Evolutionary conservation across 2,797 vertebrate genomes (phyloP).

Genomic region (Phalanger gymnotis): DNA sequence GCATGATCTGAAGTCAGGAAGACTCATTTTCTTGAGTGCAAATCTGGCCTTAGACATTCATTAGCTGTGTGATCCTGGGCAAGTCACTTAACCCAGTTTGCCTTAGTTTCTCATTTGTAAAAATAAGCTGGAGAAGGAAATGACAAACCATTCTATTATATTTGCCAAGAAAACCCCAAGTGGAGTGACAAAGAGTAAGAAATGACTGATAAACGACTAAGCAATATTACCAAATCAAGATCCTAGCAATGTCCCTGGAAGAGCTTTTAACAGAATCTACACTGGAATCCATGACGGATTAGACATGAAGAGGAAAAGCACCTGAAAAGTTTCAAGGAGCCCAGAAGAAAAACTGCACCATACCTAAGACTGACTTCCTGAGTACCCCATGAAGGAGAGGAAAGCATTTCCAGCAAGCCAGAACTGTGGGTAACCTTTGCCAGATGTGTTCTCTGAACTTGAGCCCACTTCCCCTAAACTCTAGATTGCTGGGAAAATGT

Average conservation of each 20-base stretch:
- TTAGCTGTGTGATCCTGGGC: no score
- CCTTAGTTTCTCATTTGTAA: not conserved
- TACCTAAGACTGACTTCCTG: not conserved
- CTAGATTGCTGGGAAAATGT: not conserved
- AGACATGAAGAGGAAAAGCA: not conserved
- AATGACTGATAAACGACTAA: not conserved
- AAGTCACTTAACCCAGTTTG: not conserved
- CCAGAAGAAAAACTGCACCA: not conserved
- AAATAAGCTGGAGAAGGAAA: not conserved
- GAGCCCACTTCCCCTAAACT: not conserved
- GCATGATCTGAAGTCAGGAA: no score
- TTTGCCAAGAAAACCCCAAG: not conserved
- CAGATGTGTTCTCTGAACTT: not conserved
- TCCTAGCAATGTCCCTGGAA: not conserved
- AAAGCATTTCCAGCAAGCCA: not conserved
- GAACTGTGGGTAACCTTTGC: not conserved
- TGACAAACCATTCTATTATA: not conserved
- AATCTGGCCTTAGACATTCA: no score
- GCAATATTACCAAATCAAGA: not conserved
- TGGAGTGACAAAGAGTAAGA: not conserved
- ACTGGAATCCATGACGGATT: not conserved
- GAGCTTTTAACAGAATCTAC: not conserved
- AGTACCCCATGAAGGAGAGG: not conserved
- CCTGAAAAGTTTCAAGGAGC: not conserved
- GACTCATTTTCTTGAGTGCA: no score